Conservation (phyloP, 2,888 invertebrate genomes). For the Trissoscelio sp. region DNA sequence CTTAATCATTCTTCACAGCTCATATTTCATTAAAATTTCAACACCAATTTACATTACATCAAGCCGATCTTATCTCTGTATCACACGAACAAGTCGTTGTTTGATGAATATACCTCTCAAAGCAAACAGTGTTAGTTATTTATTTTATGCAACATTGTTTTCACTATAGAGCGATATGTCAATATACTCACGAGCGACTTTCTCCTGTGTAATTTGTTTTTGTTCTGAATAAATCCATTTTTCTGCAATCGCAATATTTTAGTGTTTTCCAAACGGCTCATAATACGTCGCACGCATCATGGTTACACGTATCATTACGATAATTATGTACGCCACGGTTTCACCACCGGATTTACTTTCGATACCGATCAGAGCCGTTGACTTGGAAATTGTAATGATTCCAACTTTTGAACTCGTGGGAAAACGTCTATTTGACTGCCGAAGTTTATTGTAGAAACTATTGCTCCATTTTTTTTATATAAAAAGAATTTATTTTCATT, state of each 20-base stretch:
- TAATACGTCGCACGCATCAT: slow-evolving; percentile 57
- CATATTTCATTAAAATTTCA: no score
- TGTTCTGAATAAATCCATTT: slow-evolving; percentile 43
- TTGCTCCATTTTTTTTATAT: neutral
- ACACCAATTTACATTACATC: slow-evolving; percentile 2
- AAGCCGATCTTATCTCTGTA: neutral
- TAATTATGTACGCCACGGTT: slow-evolving; percentile 60
- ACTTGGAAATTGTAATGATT: slow-evolving; percentile 62
- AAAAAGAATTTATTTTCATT: no score
- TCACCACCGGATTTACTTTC: slow-evolving; percentile 71
- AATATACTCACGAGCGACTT: slow-evolving; percentile 24
- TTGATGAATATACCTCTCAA: slow-evolving; percentile 12
- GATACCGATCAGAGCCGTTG: slow-evolving; percentile 64
- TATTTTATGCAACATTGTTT: slow-evolving; percentile 54
- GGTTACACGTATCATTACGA: slow-evolving; percentile 54
- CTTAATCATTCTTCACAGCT: no score
- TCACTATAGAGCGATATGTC: slow-evolving; percentile 32
- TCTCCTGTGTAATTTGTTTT: slow-evolving; percentile 55
- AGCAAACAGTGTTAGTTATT: slow-evolving; percentile 2
- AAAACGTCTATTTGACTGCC: slow-evolving; percentile 14
- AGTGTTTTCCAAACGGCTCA: slow-evolving; percentile 24
- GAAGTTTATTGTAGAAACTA: slow-evolving; percentile 3
- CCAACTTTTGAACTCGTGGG: slow-evolving; percentile 37
- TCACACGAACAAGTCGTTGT: neutral
- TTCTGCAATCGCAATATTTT: slow-evolving; percentile 43